Evolutionary conservation across 2,888 invertebrate genomes (phyloP), one percentile per base, ranked within the genome.

Genomic region (Scaptomyza caliginosa): DNA sequence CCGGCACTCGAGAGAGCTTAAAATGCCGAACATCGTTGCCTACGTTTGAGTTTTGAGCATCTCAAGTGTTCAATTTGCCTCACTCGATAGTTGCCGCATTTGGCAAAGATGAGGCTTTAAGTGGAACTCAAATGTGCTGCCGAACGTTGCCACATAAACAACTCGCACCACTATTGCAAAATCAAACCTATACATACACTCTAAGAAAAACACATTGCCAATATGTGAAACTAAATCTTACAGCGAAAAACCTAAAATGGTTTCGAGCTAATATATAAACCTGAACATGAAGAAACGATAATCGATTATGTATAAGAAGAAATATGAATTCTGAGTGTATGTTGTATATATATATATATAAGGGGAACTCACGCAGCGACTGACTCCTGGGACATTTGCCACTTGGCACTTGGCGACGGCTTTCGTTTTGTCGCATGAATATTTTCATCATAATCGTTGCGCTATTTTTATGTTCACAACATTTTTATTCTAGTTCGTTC

Each of bases 361-460:
- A 16, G 19, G 13, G 4, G 1, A 16, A 13, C 10, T 34, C 50
- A 51, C 17, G 69, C 52, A 62, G 60, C 45, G 65, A 19, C 48
- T 74, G 26, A 17, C 43, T 74, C 34, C 57, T 48, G 56, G 64
- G 43, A 63, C 46, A 60, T 57, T 34, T 65, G 66, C 64, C 62
- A 57, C 34, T 34, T 67, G 67, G 52, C 64, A 63, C 60, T 72
- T 65, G 66, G 56, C 64, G 40, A 66, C 60, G 70, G 67, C 59
- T 74, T 85, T 64, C 77, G 77, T 70, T 80, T 80, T 77, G 86
- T 77, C 82, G 72, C 77, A 87, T 87, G 87, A 87, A 83, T 82
- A 79, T 87, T 85, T 83, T 77, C 87, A 86, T 82, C 87, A 87
- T 82, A 86, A 78, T 87, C 82, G 73, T 68, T 55, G 66, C 60